A percentile compares a stretch with the other conserved stretches of the same genome.
Evolutionary conservation across 2,113 vertebrate species (phyloP).

Genomic region (Chamaea fasciata): DNA sequence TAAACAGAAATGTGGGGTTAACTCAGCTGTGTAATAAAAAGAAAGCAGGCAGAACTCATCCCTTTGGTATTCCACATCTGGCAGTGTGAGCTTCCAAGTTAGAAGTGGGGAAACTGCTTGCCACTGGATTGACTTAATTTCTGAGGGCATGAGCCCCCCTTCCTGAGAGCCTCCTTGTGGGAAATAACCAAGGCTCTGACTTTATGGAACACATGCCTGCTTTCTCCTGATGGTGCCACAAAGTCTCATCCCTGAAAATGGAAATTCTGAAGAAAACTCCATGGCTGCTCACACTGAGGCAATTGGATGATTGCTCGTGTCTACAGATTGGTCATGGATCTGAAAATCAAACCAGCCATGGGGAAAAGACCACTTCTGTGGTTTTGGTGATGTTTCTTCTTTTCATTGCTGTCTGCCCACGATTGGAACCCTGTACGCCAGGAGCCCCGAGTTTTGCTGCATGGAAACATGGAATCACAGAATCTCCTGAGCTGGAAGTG

Average conservation of each 20-base stretch:
- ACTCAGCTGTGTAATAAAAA: not conserved
- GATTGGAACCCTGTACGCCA: too few species aligned
- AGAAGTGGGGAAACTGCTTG: not conserved
- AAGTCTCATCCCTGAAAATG: rapidly evolving
- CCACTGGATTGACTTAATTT: not conserved
- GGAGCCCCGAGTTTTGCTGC: not conserved
- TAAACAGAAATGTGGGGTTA: constrained; percentile 2
- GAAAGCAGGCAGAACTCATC: constrained; percentile 4
- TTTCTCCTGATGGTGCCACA: not conserved
- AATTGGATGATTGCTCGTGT: not conserved
- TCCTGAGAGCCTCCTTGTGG: not conserved
- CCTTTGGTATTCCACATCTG: not conserved
- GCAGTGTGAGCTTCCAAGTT: not conserved
- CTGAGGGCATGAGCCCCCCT: not conserved
- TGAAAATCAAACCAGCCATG: not conserved
- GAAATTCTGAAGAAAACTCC: not conserved
- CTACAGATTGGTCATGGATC: rapidly evolving
- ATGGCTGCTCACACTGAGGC: not conserved
- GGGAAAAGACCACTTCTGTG: not conserved
- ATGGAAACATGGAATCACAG: not conserved
- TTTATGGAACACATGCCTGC: rapidly evolving
- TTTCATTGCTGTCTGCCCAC: rapidly evolving
- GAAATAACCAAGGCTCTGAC: not conserved
- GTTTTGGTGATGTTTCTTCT: rapidly evolving
- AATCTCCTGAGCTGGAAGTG: not conserved